Conservation (phyloP, 2,888 invertebrate species). For the Hermodice carunculata region DNA sequence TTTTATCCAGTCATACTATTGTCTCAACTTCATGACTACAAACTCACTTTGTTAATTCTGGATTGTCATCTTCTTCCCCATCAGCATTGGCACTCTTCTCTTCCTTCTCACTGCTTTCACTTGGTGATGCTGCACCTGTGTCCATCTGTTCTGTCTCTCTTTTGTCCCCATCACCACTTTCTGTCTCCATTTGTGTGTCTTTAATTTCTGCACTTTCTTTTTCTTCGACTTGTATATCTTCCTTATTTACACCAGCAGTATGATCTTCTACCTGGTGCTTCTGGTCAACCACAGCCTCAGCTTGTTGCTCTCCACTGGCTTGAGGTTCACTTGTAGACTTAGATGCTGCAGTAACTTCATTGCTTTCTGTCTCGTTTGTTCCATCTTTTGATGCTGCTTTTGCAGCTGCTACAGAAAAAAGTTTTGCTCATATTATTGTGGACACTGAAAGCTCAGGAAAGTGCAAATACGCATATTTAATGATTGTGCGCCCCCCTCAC, state of each 20-base stretch:
- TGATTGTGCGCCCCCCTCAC: too few species aligned
- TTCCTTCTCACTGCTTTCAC: too few species aligned
- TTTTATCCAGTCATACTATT: too few species aligned
- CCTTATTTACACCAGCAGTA: neutral
- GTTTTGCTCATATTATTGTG: too few species aligned
- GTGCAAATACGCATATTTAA: too few species aligned
- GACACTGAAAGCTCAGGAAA: too few species aligned
- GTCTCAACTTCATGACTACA: neutral
- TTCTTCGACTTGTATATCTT: neutral
- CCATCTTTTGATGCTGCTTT: too few species aligned
- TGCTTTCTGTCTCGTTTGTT: too few species aligned
- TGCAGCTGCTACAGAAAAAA: too few species aligned
- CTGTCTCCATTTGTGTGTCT: neutral
- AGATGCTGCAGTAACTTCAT: too few species aligned
- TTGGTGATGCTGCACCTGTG: neutral
- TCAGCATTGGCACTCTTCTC: neutral
- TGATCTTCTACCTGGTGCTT: neutral
- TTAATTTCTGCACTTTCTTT: neutral
- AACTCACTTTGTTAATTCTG: conserved; percentile 23
- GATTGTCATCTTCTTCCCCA: conserved; percentile 24
- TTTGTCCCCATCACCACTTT: neutral
- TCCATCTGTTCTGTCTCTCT: neutral
- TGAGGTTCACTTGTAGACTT: too few species aligned
- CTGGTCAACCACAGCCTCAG: neutral
- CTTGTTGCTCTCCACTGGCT: too few species aligned